Evolutionary conservation across 2,888 invertebrate genomes (phyloP), one percentile per base, ranked within the genome.

Genomic region (Diarsia mendica): DNA sequence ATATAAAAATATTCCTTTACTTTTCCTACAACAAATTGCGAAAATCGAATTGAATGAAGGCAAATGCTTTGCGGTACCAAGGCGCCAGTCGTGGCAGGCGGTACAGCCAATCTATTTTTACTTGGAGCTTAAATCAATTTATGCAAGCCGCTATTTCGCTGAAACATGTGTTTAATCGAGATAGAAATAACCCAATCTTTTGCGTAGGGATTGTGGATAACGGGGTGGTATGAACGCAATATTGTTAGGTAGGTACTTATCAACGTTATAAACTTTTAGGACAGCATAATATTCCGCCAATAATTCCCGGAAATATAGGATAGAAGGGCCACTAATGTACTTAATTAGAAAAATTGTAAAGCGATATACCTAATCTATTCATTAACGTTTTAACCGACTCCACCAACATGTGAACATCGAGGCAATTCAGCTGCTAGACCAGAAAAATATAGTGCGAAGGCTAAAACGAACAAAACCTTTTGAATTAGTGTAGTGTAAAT

Each of bases 81-180:
- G 68, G 33, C 48, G 60, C 48, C 60, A 66, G 69, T 28, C 46
- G 58, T 18, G 44, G 18, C 64, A 71, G 64, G 53, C 66, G 80
- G 13, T 74, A 55, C 58, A 51, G 66, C 55, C 77, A 76, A 81
- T 80, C 76, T 76, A 70, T 80, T 81, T 80, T 81, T 76, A 76
- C 81, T 76, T 70, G 28, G 70, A 63, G 48, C 64, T 76, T 69
- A 72, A 75, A 72, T 68, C 65, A 80, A 72, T 76, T 61, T 74
- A 69, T 64, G 67, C 67, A 72, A 55, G 49, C 73, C 49, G 70
- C 39, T 77, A 61, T 76, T 76, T 28, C 3, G 48, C 18, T 67
- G 39, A n/a, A 60, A 51, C 65, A 77, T 72, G 72, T 72, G 51
- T 51, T 58, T 51, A 72, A 79, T 77, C 51, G 20, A 28, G 79